Evolutionary conservation across 30 jellyfish, hydroid and myxozoan genomes (phyloP).

Genomic region (Euphysa ruthae): DNA sequence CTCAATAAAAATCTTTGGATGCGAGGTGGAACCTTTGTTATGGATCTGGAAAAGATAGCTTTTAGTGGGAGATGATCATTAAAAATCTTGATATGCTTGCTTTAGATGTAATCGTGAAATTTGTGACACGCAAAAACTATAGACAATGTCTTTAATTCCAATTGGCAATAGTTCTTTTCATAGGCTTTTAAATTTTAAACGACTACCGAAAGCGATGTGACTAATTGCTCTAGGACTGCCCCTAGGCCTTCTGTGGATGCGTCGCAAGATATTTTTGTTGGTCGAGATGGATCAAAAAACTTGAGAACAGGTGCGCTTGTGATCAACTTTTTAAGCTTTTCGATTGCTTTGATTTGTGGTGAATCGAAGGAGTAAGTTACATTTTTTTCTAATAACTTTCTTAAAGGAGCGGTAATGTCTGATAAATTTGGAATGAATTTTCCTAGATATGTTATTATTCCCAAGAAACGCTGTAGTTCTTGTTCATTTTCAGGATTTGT

Average conservation of each 20-base stretch:
- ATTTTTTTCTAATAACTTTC: constrained; percentile 33
- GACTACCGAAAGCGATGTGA: constrained; percentile 44
- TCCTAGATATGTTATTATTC: constrained; percentile 48
- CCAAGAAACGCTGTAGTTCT: constrained; percentile 54
- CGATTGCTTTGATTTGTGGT: constrained; percentile 45
- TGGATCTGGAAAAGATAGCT: no score
- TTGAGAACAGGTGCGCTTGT: constrained; percentile 39
- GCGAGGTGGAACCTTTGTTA: no score
- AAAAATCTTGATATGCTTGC: no score
- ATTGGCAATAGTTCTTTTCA: no score
- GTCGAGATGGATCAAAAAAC: constrained; percentile 32
- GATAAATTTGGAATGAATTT: constrained; percentile 55
- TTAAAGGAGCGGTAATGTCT: constrained; percentile 44
- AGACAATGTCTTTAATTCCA: no score
- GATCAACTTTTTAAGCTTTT: constrained; percentile 34
- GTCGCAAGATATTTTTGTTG: constrained; percentile 44
- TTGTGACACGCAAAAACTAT: no score
- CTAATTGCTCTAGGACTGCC: constrained; percentile 48
- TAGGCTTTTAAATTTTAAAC: no score
- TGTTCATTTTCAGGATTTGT: constrained; percentile 47
- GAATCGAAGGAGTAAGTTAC: constrained; percentile 18
- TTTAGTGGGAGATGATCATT: no score
- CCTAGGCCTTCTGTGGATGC: constrained; percentile 58
- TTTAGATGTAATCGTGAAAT: no score
- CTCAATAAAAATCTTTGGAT: no score